Conservation (phyloP, 2,888 invertebrate species). For the Oscheius sp. region DNA sequence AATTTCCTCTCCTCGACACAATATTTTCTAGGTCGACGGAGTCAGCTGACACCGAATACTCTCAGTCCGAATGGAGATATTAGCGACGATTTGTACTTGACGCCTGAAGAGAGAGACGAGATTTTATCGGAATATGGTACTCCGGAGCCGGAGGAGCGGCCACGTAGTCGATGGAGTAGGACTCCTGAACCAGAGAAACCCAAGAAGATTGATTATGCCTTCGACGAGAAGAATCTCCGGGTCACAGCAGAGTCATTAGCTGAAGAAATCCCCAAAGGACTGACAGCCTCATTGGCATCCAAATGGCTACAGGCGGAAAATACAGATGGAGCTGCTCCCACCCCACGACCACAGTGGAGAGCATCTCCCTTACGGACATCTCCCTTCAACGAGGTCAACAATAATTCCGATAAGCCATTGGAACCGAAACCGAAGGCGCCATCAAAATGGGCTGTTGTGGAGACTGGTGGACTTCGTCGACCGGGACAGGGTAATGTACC, state of each 20-base stretch:
- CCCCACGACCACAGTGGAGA: slow-evolving; percentile 52
- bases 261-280: slow-evolving; percentile 55
- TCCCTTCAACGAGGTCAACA: slow-evolving; percentile 45
- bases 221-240: slow-evolving; percentile 57
- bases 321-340: slow-evolving; percentile 39
- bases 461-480: slow-evolving; percentile 31
- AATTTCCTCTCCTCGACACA: too few species aligned
- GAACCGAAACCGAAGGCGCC: slow-evolving; percentile 50
- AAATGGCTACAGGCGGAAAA: slow-evolving; percentile 28
- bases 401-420: slow-evolving; percentile 32
- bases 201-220: slow-evolving; percentile 51
- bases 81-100: slow-evolving; percentile 34
- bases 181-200: slow-evolving; percentile 5
- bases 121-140: slow-evolving; percentile 31
- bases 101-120: slow-evolving; percentile 31
- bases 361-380: slow-evolving; percentile 42
- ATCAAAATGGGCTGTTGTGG: slow-evolving; percentile 57
- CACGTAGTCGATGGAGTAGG: slow-evolving; percentile 31
- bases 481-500: slow-evolving; percentile 49
- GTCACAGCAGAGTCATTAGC: slow-evolving; percentile 45
- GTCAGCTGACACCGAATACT: slow-evolving; percentile 26
- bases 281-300: slow-evolving; percentile 52
- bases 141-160: slow-evolving; percentile 52
- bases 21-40: neutral
- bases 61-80: slow-evolving; percentile 2